Conservation (phyloP, 2,888 invertebrate species). For the Pachliopta kotzebuea region DNA sequence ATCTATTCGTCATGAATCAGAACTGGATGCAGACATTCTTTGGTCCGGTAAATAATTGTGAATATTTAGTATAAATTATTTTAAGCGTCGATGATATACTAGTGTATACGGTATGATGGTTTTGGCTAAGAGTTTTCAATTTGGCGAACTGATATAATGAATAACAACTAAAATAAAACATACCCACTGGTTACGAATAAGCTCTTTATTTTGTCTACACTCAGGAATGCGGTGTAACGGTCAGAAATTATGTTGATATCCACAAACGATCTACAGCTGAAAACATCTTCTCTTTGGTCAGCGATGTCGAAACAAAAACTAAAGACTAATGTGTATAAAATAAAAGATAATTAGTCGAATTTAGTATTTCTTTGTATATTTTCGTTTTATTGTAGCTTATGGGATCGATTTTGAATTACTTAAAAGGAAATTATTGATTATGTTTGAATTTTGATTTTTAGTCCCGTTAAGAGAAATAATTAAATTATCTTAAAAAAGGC, state of each 20-base stretch:
- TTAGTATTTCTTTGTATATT: too few species aligned
- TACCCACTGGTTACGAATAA: background rate
- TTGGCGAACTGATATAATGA: too few species aligned
- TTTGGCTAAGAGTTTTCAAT: background rate
- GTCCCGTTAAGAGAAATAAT: too few species aligned
- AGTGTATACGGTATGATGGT: background rate
- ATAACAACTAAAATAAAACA: too few species aligned
- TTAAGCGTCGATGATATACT: too few species aligned
- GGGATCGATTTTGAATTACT: too few species aligned
- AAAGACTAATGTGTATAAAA: conserved; percentile 42
- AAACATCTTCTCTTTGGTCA: conserved; percentile 65
- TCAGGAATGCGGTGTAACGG: conserved; percentile 76
- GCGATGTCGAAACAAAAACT: conserved; percentile 64
- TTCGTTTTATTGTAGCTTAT: too few species aligned
- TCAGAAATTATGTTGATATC: conserved; percentile 62
- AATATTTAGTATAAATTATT: background rate
- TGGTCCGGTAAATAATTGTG: conserved; percentile 55
- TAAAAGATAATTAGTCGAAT: too few species aligned
- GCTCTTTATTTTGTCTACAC: conserved; percentile 22
- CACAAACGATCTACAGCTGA: conserved; percentile 68
- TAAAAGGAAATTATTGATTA: too few species aligned
- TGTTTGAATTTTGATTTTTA: too few species aligned
- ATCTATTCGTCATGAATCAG: conserved; percentile 69
- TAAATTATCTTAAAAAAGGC: too few species aligned
- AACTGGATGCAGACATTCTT: conserved; percentile 75